These are phyloP conservation scores for Leptothorax acervorum DNA, from an alignment of 2,888 invertebrate species.

Conservation along the genomic window DNA sequence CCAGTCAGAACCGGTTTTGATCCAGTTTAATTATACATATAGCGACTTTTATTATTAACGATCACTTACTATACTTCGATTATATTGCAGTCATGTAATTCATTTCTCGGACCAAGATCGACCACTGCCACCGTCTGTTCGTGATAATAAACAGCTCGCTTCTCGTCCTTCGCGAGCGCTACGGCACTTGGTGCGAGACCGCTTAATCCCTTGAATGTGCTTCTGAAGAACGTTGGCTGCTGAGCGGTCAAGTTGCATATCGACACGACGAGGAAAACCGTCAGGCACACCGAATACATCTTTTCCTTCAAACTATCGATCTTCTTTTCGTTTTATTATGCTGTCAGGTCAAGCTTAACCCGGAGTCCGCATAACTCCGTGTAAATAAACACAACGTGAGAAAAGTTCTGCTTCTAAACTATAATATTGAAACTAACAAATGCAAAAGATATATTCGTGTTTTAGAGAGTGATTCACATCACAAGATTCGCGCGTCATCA, in stretches of 20 bases:
- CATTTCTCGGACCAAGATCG: slow-evolving; percentile 91
- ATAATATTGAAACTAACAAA: not conserved
- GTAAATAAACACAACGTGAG: no score
- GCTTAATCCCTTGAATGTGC: slow-evolving; percentile 77
- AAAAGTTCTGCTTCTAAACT: not conserved
- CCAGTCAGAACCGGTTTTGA: not conserved
- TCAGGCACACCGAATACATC: slow-evolving; percentile 41
- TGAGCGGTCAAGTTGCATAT: slow-evolving; percentile 65
- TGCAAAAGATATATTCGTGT: not conserved
- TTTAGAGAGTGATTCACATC: not conserved
- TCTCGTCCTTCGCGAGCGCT: slow-evolving; percentile 60
- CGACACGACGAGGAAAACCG: slow-evolving; percentile 52
- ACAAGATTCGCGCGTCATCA: not conserved
- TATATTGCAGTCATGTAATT: slow-evolving; percentile 92
- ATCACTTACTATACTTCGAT: slow-evolving; percentile 94
- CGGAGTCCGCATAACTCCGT: not conserved
- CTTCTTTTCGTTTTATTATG: not conserved
- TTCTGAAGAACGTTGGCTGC: slow-evolving; percentile 76
- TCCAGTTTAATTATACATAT: not conserved
- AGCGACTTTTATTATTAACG: not conserved
- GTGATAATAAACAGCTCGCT: slow-evolving; percentile 89
- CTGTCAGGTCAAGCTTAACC: not conserved
- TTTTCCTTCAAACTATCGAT: slow-evolving; percentile 40
- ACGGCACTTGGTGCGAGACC: slow-evolving; percentile 61
- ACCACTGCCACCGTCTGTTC: slow-evolving; percentile 94